Percentiles rank a stretch among this genome's conserved stretches.
Evolutionary conservation across 2,797 vertebrate species (phyloP).

Genomic region (Prionace glauca): DNA sequence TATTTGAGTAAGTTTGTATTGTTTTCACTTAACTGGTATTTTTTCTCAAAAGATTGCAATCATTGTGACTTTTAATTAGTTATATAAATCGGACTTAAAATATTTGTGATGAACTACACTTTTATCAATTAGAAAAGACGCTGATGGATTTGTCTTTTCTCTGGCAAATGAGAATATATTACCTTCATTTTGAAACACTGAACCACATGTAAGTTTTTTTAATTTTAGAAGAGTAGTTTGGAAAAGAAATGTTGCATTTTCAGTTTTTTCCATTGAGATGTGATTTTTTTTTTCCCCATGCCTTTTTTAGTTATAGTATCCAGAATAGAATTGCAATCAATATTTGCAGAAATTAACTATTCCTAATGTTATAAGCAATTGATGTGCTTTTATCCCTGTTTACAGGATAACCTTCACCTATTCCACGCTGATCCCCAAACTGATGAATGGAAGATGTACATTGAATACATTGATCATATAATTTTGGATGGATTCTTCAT

Average conservation of each 20-base stretch:
- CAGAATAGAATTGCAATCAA: constrained; percentile 47
- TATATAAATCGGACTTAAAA: background rate
- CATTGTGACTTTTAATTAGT: background rate
- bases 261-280: background rate
- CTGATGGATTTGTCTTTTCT: too few relatives aligned
- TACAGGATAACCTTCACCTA: constrained; percentile 68
- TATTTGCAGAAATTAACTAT: constrained; percentile 44
- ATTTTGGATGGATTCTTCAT: constrained; percentile 65
- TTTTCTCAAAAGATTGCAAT: background rate
- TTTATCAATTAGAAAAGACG: background rate
- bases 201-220: background rate
- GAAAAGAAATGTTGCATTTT: background rate
- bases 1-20: background rate
- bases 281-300: background rate
- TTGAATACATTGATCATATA: constrained; percentile 64
- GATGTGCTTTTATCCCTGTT: background rate
- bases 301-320: constrained; percentile 38
- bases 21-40: background rate
- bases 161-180: background rate
- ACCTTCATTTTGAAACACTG: background rate
- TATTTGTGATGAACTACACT: background rate
- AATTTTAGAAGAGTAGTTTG: background rate
- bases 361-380: constrained; percentile 41
- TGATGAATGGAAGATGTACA: constrained; percentile 65
- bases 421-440: constrained; percentile 60